Conservation (phyloP, 2,888 invertebrate species). For the Agonopterix alstromeriana region DNA sequence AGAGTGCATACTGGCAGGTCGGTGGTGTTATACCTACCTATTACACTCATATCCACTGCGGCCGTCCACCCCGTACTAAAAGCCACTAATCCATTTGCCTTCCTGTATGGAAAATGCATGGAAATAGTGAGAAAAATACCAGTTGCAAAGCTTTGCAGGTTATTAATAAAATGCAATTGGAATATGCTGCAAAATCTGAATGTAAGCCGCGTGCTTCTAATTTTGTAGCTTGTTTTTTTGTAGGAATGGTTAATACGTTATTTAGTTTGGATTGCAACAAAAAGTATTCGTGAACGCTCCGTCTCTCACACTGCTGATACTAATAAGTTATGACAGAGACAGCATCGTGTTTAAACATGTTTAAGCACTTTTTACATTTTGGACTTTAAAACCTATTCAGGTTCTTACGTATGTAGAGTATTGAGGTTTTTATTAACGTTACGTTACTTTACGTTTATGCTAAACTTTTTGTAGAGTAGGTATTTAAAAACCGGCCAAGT, state of each 20-base stretch:
- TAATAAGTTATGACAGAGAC: too few species aligned
- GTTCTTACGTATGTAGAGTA: too few species aligned
- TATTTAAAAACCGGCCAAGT: too few species aligned
- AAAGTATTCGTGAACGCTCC: too few species aligned
- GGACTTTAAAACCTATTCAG: too few species aligned
- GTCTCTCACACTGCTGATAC: too few species aligned
- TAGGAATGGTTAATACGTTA: not conserved
- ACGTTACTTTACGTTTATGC: too few species aligned
- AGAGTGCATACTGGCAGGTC: not conserved
- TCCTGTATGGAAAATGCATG: constrained; percentile 36
- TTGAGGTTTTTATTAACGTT: too few species aligned
- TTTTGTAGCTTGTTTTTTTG: not conserved
- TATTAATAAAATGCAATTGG: constrained; percentile 1
- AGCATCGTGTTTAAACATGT: too few species aligned
- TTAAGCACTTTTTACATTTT: too few species aligned
- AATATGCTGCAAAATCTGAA: not conserved
- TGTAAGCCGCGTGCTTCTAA: not conserved
- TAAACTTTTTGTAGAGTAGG: too few species aligned
- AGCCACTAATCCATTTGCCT: constrained; percentile 63
- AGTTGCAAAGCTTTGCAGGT: constrained; percentile 21
- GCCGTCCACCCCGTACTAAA: constrained; percentile 26
- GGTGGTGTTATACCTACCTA: not conserved
- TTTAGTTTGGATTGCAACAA: not conserved
- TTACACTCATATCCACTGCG: constrained; percentile 1
- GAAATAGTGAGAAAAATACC: constrained; percentile 32